phyloP scores from a whole-genome alignment of 2,797 vertebrate genomes.

The Tokudaia tokunoshimensis region DNA sequence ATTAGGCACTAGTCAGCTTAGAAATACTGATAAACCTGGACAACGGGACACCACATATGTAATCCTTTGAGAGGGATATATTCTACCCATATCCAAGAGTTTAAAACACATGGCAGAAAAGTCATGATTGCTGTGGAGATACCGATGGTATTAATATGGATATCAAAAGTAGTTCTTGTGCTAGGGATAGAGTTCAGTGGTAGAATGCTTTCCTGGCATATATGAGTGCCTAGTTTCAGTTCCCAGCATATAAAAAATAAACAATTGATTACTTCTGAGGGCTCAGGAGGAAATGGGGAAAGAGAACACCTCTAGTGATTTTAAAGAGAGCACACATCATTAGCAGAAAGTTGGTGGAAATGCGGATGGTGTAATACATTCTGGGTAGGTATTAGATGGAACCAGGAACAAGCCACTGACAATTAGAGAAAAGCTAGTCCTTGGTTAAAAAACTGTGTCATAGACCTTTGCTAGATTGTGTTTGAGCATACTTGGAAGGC shows the following conservation, averaged over 20 bases:
- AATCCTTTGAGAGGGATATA: background rate
- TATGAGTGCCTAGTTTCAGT: background rate
- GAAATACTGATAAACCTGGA: background rate
- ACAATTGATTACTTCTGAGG: background rate
- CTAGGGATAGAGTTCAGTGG: background rate
- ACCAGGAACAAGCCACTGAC: background rate
- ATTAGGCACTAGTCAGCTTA: background rate
- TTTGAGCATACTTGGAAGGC: background rate
- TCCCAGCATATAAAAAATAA: background rate
- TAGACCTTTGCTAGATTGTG: background rate
- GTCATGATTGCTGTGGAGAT: background rate
- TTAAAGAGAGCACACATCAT: background rate
- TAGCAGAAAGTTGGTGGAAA: background rate
- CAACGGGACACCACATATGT: background rate
- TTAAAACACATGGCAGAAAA: background rate
- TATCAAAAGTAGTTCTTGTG: background rate
- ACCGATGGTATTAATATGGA: background rate
- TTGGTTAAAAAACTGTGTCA: background rate
- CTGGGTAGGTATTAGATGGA: background rate
- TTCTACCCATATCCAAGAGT: background rate
- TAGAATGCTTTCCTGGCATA: background rate
- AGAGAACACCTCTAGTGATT: background rate
- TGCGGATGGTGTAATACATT: background rate
- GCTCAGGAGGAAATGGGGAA: background rate
- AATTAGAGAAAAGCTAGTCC: background rate